These are phyloP conservation scores for Ceuthmochares aereus DNA, from an alignment of 2,113 vertebrate species.

Conservation along the genomic window DNA sequence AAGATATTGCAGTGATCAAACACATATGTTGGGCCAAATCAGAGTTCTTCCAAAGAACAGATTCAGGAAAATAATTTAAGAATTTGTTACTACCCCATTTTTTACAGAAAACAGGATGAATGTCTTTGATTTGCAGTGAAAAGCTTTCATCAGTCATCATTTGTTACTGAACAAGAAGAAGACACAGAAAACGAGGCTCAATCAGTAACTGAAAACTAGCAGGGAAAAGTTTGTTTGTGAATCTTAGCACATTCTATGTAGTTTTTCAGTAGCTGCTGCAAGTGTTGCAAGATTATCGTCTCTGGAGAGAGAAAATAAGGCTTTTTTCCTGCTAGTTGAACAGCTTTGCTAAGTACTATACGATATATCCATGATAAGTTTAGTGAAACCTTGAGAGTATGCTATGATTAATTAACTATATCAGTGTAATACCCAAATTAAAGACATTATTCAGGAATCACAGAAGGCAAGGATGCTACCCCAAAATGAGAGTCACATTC, in stretches of 20 bases:
- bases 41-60: background rate
- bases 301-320: background rate
- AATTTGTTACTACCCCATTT: background rate
- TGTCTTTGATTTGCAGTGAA: constrained; percentile 44
- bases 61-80: background rate
- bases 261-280: background rate
- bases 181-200: background rate
- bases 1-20: background rate
- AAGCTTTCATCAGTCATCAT: constrained; percentile 31
- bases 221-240: background rate
- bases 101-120: constrained; percentile 34
- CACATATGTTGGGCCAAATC: background rate
- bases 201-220: background rate
- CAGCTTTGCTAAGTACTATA: background rate
- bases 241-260: background rate
- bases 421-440: background rate
- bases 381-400: background rate
- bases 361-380: background rate
- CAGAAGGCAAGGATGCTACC: background rate
- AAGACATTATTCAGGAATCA: background rate
- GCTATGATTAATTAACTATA: constrained; percentile 1
- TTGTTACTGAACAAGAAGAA: background rate
- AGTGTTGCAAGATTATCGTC: background rate
- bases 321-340: background rate
- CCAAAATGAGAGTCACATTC: background rate